These are phyloP conservation scores for Magallana angulata DNA, from an alignment of 1,140 invertebrate genomes.

Conservation along the genomic window DNA sequence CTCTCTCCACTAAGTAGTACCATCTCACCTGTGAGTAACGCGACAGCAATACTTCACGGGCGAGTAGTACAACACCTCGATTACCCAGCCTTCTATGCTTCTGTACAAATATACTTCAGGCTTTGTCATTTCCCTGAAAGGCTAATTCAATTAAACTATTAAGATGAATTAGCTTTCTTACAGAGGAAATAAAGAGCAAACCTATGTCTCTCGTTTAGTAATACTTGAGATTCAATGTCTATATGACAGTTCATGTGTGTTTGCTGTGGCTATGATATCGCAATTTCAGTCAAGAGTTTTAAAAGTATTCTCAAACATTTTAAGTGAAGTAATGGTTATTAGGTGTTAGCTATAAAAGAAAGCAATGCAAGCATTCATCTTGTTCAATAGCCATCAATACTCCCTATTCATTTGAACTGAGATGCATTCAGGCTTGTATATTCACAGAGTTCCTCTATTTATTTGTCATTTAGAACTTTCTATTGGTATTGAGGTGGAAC, in stretches of 20 bases:
- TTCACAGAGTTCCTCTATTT: not conserved
- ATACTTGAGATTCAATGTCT: not conserved
- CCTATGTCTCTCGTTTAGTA: not conserved
- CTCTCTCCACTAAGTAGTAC: not conserved
- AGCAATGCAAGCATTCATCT: conserved; percentile 13
- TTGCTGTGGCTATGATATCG: not conserved
- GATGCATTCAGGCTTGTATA: not conserved
- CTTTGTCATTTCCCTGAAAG: not conserved
- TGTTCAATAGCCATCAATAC: conserved; percentile 17
- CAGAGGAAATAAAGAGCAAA: not conserved
- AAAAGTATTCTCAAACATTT: conserved; percentile 27
- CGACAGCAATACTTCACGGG: not conserved
- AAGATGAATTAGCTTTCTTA: not conserved
- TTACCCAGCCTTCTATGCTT: not conserved
- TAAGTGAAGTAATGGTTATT: conserved; percentile 7
- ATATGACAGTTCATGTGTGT: not conserved
- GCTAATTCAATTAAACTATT: conserved; percentile 16
- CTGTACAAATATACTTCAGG: not conserved
- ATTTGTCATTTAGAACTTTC: conserved; percentile 18
- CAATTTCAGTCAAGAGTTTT: conserved; percentile 1
- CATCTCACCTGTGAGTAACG: not conserved
- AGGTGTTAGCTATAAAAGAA: conserved; percentile 9
- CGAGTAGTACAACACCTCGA: not conserved
- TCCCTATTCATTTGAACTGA: not conserved
- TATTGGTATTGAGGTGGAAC: conserved; percentile 6